Evolutionary conservation across 2,797 vertebrate species (phyloP).

Genomic region (Ambastaia sidthimunki): DNA sequence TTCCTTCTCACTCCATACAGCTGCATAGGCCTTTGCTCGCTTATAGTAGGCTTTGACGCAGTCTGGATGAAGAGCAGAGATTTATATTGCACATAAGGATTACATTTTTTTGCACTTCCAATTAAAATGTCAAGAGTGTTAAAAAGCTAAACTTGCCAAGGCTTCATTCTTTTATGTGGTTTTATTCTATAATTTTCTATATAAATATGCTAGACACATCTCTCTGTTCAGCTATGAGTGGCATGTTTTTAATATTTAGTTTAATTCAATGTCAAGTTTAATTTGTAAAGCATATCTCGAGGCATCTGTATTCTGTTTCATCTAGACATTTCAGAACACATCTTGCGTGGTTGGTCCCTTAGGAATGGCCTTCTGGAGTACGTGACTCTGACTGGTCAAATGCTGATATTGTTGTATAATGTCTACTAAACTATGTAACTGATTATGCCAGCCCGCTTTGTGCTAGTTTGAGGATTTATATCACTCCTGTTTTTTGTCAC

Average conservation of each 20-base stretch:
- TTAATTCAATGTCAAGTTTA: too few relatives aligned
- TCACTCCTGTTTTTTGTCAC: neutral
- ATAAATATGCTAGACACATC: neutral
- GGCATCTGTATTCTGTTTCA: too few relatives aligned
- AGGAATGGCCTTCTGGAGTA: neutral
- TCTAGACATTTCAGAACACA: neutral
- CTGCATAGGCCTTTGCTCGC: constrained; percentile 75
- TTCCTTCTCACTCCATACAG: constrained; percentile 70
- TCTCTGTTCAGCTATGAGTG: neutral
- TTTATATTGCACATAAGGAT: too few relatives aligned
- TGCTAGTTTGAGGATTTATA: neutral
- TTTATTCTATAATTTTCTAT: neutral
- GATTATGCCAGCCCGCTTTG: too few relatives aligned
- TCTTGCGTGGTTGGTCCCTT: neutral
- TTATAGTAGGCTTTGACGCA: constrained; percentile 80
- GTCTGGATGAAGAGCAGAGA: constrained; percentile 49
- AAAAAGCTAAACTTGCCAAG: neutral
- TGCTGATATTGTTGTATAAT: neutral
- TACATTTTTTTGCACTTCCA: too few relatives aligned
- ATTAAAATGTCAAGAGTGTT: neutral
- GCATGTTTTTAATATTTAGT: neutral
- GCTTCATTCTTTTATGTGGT: too few relatives aligned
- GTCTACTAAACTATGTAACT: too few relatives aligned
- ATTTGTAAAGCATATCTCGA: neutral
- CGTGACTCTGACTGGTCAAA: neutral